Conservation (phyloP, 2,113 vertebrate genomes). For the Mirounga angustirostris region DNA sequence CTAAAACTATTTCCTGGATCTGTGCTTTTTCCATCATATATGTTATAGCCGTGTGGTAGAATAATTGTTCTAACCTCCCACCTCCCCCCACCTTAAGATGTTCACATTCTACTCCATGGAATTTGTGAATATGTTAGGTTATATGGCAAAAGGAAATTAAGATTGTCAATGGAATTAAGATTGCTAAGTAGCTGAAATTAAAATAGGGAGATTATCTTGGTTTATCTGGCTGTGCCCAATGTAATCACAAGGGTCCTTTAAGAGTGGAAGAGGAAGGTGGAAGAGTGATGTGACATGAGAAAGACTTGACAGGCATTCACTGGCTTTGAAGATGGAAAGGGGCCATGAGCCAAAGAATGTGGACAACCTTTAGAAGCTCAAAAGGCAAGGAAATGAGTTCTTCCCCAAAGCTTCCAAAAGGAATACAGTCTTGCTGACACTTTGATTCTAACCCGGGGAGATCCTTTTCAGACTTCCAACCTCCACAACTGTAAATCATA, state of each 20-base stretch:
- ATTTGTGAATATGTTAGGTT: background rate
- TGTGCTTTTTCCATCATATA: background rate
- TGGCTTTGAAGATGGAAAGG: background rate
- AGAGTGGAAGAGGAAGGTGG: background rate
- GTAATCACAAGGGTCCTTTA: background rate
- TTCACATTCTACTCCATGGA: background rate
- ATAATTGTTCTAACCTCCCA: background rate
- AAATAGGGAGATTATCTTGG: background rate
- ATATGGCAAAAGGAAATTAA: background rate
- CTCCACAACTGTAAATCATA: background rate
- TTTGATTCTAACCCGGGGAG: background rate
- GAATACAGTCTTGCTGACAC: background rate
- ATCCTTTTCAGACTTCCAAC: background rate
- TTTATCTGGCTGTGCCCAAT: background rate
- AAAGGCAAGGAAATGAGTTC: background rate
- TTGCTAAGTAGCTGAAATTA: slow-evolving; percentile 4
- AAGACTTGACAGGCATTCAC: background rate
- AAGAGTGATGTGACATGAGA: background rate
- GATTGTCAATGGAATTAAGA: background rate
- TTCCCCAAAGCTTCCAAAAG: background rate
- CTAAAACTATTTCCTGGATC: slow-evolving; percentile 14
- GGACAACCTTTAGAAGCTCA: background rate
- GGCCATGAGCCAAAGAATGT: background rate
- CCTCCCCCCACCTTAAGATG: background rate
- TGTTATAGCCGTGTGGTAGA: background rate